Evolutionary conservation across 1,140 invertebrate species (phyloP), one percentile per base, ranked within the genome.

Genomic region (Heliconius melpomene): DNA sequence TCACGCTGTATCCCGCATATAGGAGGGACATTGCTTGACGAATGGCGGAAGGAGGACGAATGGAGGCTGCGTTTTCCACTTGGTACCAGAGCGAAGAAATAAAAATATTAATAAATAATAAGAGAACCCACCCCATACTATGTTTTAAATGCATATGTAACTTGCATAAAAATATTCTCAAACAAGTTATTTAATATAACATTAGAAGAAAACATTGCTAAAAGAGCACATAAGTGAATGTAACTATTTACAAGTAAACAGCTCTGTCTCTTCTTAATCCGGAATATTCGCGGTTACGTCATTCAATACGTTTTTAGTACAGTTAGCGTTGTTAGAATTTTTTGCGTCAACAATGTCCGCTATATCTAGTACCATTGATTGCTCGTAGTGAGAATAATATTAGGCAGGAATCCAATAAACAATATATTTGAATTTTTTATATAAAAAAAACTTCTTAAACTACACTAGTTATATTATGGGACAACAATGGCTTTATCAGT

Each of bases 351-450:
- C 74, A 70, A 66, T 40, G 36, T 66, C 11, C n/a, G 57, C 32
- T 66, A 38, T 76, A 32, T 32, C 36, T 13, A 23, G 36, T 70
- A 38, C 57, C 54, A 40, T 23, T 36, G 23, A 72, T 66, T 29
- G 52, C 54, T 29, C n/a, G n/a, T 70, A 71, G 23, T 23, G 13
- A 29, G 77, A 8, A 38, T 32, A 74, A 57, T 20, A 52, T 79
- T 75, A 13, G 50, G 78, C 74, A 54, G 54, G 38, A 23, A 75
- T 75, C 74, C 78, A 79, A 75, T 57, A 7, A 57, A 2, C 60
- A 66, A 29, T 29, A 26, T 29, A 26, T 26, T 26, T 66, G 0
- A 66, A 2, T 26, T 29, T 66, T 26, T 57, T 2, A 9, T 57
- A 23, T n/a, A 9, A 9, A 23, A 23, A 23, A 46, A 46, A 40